Percentiles rank a stretch among this genome's conserved stretches.
These are phyloP conservation scores for Drosophila albomicans DNA, from an alignment of 1,140 invertebrate species.

Conservation along the genomic window DNA sequence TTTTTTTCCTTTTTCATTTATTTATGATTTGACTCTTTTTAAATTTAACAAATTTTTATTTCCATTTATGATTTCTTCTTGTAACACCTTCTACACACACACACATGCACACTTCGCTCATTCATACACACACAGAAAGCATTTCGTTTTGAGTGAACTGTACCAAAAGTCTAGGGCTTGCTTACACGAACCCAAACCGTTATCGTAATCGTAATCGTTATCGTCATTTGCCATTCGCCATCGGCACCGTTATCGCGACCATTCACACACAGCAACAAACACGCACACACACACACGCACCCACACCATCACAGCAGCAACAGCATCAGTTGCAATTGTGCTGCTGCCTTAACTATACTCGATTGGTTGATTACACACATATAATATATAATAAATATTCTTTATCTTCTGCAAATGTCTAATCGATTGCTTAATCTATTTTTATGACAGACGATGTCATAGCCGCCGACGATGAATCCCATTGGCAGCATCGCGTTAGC, in stretches of 20 bases:
- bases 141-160: conserved; percentile 45
- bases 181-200: conserved; percentile 27
- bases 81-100: conserved; percentile 36
- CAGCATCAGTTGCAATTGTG: conserved; percentile 18
- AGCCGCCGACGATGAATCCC: conserved; percentile 86
- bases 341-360: conserved; percentile 4
- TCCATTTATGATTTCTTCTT: conserved; percentile 48
- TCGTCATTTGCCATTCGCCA: conserved; percentile 6
- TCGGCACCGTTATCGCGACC: conserved; percentile 30
- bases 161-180: conserved; percentile 37
- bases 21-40: conserved; percentile 29
- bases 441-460: conserved; percentile 80
- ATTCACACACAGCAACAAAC: conserved; percentile 23
- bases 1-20: conserved; percentile 49
- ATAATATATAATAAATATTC: background rate
- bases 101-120: conserved; percentile 21
- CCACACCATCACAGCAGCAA: conserved; percentile 7
- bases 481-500: conserved; percentile 93
- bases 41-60: conserved; percentile 22
- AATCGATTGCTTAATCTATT: background rate
- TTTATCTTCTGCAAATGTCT: conserved; percentile 1
- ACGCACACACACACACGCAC: conserved; percentile 17
- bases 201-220: conserved; percentile 26
- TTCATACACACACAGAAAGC: conserved; percentile 16
- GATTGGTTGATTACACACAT: conserved; percentile 10